These are phyloP conservation scores for Diadegma fenestrale DNA, from an alignment of 2,888 invertebrate species.

Conservation along the genomic window DNA sequence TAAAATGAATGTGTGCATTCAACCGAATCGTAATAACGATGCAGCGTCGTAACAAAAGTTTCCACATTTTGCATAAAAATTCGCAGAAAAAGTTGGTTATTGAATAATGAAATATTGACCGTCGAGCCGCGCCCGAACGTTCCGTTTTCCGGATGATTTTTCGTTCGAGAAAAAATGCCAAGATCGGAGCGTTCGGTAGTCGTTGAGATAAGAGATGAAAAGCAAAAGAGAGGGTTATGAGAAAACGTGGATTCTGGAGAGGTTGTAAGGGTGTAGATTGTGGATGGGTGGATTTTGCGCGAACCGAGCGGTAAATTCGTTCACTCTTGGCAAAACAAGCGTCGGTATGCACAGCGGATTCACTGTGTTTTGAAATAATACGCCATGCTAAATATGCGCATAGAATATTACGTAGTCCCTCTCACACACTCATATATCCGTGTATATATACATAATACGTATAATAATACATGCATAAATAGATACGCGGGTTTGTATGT, in stretches of 20 bases:
- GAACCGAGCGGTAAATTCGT: constrained; percentile 73
- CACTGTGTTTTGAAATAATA: constrained; percentile 78
- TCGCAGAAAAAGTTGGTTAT: neutral
- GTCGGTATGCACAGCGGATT: constrained; percentile 69
- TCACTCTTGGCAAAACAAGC: constrained; percentile 71
- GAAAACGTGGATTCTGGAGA: constrained; percentile 30
- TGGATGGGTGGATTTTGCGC: constrained; percentile 61
- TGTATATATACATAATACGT: neutral
- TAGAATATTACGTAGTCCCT: constrained; percentile 76
- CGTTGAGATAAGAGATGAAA: neutral
- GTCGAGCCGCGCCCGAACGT: neutral
- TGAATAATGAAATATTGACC: neutral
- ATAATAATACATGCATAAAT: constrained; percentile 18
- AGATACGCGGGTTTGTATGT: constrained; percentile 5
- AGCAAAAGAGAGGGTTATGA: constrained; percentile 7
- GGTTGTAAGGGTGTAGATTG: constrained; percentile 35
- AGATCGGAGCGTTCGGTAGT: neutral
- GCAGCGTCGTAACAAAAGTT: neutral
- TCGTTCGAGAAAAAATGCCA: neutral
- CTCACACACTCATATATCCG: constrained; percentile 13
- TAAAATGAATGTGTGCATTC: neutral
- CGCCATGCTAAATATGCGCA: constrained; percentile 78
- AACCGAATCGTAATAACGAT: neutral
- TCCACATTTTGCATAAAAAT: neutral
- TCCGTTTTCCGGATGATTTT: neutral